These are phyloP conservation scores for Podiceps cristatus DNA, from an alignment of 2,113 vertebrate genomes.

Conservation along the genomic window DNA sequence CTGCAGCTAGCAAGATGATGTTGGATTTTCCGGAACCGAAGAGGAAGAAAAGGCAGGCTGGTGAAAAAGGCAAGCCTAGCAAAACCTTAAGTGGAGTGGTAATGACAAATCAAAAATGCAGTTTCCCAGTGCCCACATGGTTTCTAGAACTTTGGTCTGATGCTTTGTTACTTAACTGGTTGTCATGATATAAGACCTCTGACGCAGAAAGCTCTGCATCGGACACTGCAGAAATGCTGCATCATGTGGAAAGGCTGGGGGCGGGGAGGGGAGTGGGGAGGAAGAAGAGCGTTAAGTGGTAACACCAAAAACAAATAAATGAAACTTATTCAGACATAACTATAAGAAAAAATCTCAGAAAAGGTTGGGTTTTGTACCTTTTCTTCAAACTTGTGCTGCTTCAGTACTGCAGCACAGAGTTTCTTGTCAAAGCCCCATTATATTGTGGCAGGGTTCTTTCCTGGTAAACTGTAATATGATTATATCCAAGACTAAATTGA, in stretches of 20 bases:
- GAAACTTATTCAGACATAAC: not conserved
- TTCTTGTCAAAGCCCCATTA: not conserved
- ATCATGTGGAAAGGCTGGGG: not conserved
- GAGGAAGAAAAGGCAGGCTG: not conserved
- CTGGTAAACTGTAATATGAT: not conserved
- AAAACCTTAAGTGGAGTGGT: constrained; percentile 4
- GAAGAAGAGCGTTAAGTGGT: not conserved
- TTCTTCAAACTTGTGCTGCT: not conserved
- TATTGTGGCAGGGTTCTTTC: not conserved
- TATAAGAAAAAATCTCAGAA: not conserved
- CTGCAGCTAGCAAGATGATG: constrained; percentile 5
- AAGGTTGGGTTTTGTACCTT: not conserved
- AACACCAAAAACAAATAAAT: not conserved
- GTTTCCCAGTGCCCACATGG: not conserved
- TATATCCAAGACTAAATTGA: not conserved
- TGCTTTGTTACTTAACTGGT: not conserved
- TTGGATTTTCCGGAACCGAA: not conserved
- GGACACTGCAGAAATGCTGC: not conserved
- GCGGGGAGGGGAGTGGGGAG: not conserved
- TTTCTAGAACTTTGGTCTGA: not conserved
- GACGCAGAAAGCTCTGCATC: not conserved
- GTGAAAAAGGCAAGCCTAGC: not conserved
- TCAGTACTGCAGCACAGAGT: not conserved
- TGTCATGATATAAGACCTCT: not conserved
- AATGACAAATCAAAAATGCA: not conserved